Evolutionary conservation across 2,797 vertebrate species (phyloP), one percentile per base, ranked within the genome.

Genomic region (Galagoides demidoff): DNA sequence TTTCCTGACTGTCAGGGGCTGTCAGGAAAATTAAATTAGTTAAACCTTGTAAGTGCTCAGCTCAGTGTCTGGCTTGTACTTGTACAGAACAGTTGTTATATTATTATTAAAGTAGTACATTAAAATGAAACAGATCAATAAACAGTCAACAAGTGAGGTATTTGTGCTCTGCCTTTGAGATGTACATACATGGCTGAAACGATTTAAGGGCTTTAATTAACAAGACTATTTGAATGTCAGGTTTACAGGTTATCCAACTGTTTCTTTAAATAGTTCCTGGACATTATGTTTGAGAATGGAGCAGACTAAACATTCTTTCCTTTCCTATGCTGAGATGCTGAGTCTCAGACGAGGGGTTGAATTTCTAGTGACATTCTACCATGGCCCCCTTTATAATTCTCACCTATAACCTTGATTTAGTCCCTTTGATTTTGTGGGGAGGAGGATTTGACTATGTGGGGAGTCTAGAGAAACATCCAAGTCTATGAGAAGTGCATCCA

Each of bases 231-330:
- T 23, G 31, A 85, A 66, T 70, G 19, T 59, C 55, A 83, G 10
- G 10, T 55, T 66, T 68, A 71, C 11, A 92, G 82, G 81, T 85
- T 43, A 94, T 77, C n/a, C 52, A 90, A 64, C 74, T 78, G 14
- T 85, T 87, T 85, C 61, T 91, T 89, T 84, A 90, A 88, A 91
- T 29, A 84, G 29, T 10, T 7, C 37, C 55, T 31, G 22, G 25
- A 82, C 0, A 2, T 61, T 76, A 81, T 17, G 55, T 82, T 86
- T 89, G 68, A 73, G 49, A 95, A 74, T 45, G 61, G 71, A 91
- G 22, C 31, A 87, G 84, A 92, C 39, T 78, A 63, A 94, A 79
- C 61, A 76, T 77, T 95, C 22, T 77, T 95, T 91, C 71, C 37
- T 87, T 89, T 84, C 71, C 25, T 49, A 49, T 76, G 96, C 74